Evolutionary conservation across 2,797 vertebrate species (phyloP), one percentile per base, ranked within the genome.

Genomic region (Pipistrellus pipistrellus): DNA sequence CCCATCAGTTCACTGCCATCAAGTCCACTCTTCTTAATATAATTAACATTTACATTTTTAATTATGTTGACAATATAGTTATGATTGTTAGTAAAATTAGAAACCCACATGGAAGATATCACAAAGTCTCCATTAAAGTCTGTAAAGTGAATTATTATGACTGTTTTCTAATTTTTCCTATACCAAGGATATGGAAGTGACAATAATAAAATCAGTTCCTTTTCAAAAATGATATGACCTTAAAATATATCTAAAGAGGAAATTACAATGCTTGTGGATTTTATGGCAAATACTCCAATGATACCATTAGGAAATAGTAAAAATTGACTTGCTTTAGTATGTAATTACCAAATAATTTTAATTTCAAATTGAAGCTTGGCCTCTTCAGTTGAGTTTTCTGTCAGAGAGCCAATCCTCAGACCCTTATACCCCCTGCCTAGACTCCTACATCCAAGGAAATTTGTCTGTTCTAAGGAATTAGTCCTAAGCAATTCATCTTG

Each of bases 81-180:
- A 90, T 41, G 32, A 83, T 73, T 94, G 27, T 91, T 87, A 41
- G 69, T 48, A 88, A 95, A 95, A 93, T 92, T 95, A 81, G 82
- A 96, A 95, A 83, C 78, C 69, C 69, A 44, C 93, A 93, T 44
- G 85, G 87, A 95, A 72, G 46, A 81, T 68, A 46, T 90, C 90
- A 41, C 46, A 82, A 20, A 78, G 82, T 90, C 48, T 86, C 55
- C 88, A 95, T 77, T 96, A 73, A 83, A 93, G 18, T 94, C 77
- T 95, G 15, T 93, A 84, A 68, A 83, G 48, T 82, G 41, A 95
- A 71, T 96, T 90, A 84, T 95, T 57, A 44, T 80, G 86, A 82
- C 82, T 92, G 77, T 81, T 95, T 96, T 71, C 69, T 90, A 75
- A 38, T 73, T 87, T 82, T 8, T 21, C 15, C 17, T 30, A 38